Conservation (phyloP, 2,888 invertebrate species). For the Pheosia tremula region DNA sequence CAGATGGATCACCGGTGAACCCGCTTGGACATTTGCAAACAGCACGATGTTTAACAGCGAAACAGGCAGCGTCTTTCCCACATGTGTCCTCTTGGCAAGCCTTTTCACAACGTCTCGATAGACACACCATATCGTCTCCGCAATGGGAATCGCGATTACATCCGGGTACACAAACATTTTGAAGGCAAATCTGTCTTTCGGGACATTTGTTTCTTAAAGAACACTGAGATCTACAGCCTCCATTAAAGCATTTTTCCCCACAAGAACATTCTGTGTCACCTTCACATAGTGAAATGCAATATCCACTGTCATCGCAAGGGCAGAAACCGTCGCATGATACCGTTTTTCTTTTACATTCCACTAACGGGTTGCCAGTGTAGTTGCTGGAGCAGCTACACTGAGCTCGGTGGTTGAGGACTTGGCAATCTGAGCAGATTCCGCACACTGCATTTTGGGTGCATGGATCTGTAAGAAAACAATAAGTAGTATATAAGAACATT, state of each 20-base stretch:
- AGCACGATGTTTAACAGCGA: constrained; percentile 91
- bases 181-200: constrained; percentile 90
- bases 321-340: constrained; percentile 90
- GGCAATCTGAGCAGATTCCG: constrained; percentile 93
- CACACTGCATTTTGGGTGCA: constrained; percentile 90
- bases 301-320: constrained; percentile 92
- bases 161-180: constrained; percentile 90
- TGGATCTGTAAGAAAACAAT: constrained; percentile 85
- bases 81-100: constrained; percentile 90
- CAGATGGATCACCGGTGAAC: constrained; percentile 91
- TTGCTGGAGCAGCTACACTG: constrained; percentile 94
- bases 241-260: constrained; percentile 90
- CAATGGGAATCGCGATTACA: constrained; percentile 93
- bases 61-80: constrained; percentile 92
- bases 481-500: constrained; percentile 1
- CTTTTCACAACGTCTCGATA: constrained; percentile 86
- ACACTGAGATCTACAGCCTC: constrained; percentile 90
- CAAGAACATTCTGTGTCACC: constrained; percentile 89
- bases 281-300: constrained; percentile 89
- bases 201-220: constrained; percentile 88
- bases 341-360: constrained; percentile 90
- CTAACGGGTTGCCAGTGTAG: constrained; percentile 92
- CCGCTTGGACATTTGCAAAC: constrained; percentile 95
- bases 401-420: constrained; percentile 92
- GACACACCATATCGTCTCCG: constrained; percentile 89